Base-by-base conservation (phyloP, 2,113 vertebrate species). In the Bombycilla garrulus region DNA sequence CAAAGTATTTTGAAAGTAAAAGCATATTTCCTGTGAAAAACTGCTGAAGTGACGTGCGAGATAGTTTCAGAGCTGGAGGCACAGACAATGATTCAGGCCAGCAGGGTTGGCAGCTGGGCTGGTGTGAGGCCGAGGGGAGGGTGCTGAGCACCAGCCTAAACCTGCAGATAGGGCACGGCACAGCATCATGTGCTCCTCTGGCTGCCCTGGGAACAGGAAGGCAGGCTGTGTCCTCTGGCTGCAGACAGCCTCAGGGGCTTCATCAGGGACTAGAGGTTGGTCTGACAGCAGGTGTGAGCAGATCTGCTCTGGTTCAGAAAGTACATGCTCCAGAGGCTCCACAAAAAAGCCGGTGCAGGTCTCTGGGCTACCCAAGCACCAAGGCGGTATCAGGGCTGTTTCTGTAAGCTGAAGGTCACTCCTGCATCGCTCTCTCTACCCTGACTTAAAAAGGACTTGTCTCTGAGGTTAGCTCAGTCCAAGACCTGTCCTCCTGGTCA, bases 1-100 rank as follows among this genome's bases (percentile, higher is more conserved):
- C 51, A 44, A 69, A 70, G 50, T 45, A 72, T 92, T 85, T 85
- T 94, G 91, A 96, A 97, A 97, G 95, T 93, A 94, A 95, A 91
- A 94, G 54, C 91, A 8, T 78, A 84, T 93, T 95, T 96, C 94
- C 95, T 91, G 92, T 84, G 56, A 79, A 83, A 90, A 93, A 57
- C 69, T 94, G 80, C 67, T 64, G 82, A 80, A 73, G 60, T 40
- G 67, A 85, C 66, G 65, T 72, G 35, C 0, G 1, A 77, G 64
- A 29, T 74, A 1, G 20, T 61, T 94, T 45, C 3, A 10, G 90
- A 62, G 73, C 88, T 25, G 65, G 56, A 91, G 84, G 38, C 66
- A 33, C 16, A 35, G 87, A 67, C 51, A 1, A 44, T 67, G 82
- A 44, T n/a, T 81, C 64, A 53, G 88, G 71, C 36, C 57, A 45